Conservation (phyloP, 2,113 vertebrate species). For the Petroica traversi region DNA sequence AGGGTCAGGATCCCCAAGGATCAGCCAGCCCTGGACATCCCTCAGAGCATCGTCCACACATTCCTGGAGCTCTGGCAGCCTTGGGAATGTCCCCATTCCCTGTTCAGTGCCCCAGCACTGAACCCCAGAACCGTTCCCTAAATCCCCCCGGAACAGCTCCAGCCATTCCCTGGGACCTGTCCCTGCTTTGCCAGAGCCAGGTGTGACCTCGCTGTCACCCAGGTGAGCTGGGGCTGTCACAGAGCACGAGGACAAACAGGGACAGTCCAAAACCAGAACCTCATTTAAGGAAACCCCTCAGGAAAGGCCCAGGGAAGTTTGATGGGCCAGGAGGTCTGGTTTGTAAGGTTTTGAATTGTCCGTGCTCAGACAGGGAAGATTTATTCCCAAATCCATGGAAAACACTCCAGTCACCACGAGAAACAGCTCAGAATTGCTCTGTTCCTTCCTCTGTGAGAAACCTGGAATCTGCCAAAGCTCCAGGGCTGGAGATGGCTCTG, state of each 20-base stretch:
- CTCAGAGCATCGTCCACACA: not conserved
- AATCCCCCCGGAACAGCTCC: not conserved
- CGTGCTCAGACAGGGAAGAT: not conserved
- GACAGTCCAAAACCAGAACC: not conserved
- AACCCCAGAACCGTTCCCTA: not conserved
- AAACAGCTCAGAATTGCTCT: not conserved
- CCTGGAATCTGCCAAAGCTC: no score
- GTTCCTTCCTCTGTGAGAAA: no score
- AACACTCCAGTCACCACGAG: not conserved
- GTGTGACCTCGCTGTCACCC: fast-evolving
- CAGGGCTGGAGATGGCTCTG: no score
- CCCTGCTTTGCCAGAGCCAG: not conserved
- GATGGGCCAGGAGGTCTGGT: no score
- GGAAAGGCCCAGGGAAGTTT: not conserved
- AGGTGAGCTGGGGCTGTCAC: not conserved
- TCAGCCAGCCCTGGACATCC: not conserved
- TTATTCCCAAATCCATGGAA: not conserved
- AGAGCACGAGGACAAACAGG: not conserved
- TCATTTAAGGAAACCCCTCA: not conserved
- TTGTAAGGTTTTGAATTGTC: not conserved
- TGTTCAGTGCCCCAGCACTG: no score
- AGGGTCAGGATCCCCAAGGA: no score
- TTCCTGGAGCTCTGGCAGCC: not conserved
- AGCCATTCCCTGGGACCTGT: not conserved
- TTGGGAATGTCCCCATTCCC: not conserved